Evolutionary conservation across 2,888 invertebrate species (phyloP).

Genomic region (Parnassius glacialis): DNA sequence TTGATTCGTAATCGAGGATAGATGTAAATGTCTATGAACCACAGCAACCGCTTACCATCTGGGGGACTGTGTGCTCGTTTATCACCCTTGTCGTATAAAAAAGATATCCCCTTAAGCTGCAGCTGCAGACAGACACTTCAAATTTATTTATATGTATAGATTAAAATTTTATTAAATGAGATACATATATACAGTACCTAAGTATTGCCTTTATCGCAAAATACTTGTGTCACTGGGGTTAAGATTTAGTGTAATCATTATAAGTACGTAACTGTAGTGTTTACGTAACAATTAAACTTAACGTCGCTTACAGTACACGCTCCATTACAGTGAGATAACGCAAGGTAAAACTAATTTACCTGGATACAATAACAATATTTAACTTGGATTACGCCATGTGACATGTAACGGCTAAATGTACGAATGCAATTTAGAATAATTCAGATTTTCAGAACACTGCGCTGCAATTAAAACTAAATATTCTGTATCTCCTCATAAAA

Average conservation of each 20-base stretch:
- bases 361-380: constrained; percentile 32
- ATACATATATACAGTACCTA: background rate
- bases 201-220: constrained; percentile 9
- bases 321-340: constrained; percentile 32
- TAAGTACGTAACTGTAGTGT: constrained; percentile 32
- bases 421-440: constrained; percentile 14
- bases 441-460: constrained; percentile 8
- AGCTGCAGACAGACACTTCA: no score
- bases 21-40: no score
- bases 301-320: constrained; percentile 27
- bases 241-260: constrained; percentile 32
- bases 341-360: constrained; percentile 38
- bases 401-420: constrained; percentile 20
- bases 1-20: no score
- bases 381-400: constrained; percentile 33
- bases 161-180: background rate
- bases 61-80: no score
- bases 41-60: no score
- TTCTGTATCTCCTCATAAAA: background rate
- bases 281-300: constrained; percentile 43
- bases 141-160: background rate
- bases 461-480: background rate
- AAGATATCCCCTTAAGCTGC: no score
- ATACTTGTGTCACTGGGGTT: constrained; percentile 21
- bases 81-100: no score